Percentiles rank a stretch among this genome's conserved stretches.
Evolutionary conservation across 1,140 invertebrate species (phyloP).

Genomic region (Zophobas morio): DNA sequence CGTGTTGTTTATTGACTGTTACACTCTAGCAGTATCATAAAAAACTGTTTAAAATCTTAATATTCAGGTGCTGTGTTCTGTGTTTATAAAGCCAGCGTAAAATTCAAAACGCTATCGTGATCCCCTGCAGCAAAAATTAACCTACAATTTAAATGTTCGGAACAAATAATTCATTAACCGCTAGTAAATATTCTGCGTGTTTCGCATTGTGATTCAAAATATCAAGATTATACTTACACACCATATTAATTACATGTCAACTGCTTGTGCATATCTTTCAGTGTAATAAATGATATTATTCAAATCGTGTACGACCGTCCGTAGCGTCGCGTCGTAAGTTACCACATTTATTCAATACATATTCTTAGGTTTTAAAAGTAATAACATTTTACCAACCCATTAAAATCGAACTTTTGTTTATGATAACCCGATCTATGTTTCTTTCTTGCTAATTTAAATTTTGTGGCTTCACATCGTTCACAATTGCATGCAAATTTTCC

Average conservation of each 20-base stretch:
- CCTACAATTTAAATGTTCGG: slow-evolving; percentile 17
- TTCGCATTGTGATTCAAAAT: slow-evolving; percentile 38
- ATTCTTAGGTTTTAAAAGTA: too few species aligned
- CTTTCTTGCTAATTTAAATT: slow-evolving; percentile 36
- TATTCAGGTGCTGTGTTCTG: not conserved
- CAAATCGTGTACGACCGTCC: not conserved
- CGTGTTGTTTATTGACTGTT: too few species aligned
- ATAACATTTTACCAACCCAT: too few species aligned
- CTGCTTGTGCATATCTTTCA: slow-evolving; percentile 48
- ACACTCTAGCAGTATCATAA: too few species aligned
- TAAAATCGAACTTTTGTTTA: too few species aligned
- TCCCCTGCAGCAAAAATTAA: not conserved
- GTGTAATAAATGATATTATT: slow-evolving; percentile 33
- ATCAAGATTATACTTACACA: slow-evolving; percentile 50
- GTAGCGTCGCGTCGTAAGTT: not conserved
- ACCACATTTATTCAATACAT: too few species aligned
- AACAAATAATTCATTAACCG: slow-evolving; percentile 49
- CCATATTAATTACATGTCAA: slow-evolving; percentile 52
- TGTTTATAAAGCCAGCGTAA: not conserved
- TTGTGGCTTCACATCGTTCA: slow-evolving; percentile 13
- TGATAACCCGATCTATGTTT: not conserved
- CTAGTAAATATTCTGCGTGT: slow-evolving; percentile 46
- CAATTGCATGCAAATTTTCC: slow-evolving; percentile 37
- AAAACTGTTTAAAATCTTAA: too few species aligned
- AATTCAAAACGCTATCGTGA: slow-evolving; percentile 1